phyloP scores from a whole-genome alignment of 1,140 invertebrate species.

The Drosophila albomicans region DNA sequence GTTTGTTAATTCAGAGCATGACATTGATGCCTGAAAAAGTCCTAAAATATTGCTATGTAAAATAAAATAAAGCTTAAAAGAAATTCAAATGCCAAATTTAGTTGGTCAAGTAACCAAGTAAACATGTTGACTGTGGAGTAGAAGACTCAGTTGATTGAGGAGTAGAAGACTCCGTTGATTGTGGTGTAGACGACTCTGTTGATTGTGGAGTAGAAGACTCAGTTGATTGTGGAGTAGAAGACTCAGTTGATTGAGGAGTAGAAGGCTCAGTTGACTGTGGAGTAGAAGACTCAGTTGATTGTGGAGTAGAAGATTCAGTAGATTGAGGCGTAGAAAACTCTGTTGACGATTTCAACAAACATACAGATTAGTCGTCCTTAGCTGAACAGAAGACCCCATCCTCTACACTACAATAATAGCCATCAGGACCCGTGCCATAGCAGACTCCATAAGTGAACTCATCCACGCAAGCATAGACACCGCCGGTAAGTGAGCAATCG shows the following conservation, averaged over 20 bases:
- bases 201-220: conserved; percentile 5
- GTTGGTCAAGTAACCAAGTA: neutral
- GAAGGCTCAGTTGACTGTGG: too few relatives aligned
- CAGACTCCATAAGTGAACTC: conserved; percentile 58
- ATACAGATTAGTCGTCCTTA: too few relatives aligned
- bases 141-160: neutral
- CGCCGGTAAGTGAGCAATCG: conserved; percentile 42
- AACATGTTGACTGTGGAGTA: conserved; percentile 8
- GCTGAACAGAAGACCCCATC: conserved; percentile 34
- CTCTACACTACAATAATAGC: conserved; percentile 49
- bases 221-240: too few relatives aligned
- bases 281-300: too few relatives aligned
- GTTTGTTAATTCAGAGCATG: neutral
- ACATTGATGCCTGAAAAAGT: too few relatives aligned
- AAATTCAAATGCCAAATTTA: conserved; percentile 11
- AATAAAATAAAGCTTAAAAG: too few relatives aligned
- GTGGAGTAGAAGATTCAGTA: neutral
- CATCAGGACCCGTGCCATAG: conserved; percentile 20
- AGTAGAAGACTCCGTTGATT: conserved; percentile 6
- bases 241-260: too few relatives aligned
- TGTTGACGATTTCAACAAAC: neutral
- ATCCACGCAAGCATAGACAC: conserved; percentile 48
- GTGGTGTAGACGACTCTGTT: neutral
- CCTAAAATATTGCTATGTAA: conserved; percentile 40
- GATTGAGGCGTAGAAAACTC: neutral